Base-by-base conservation (phyloP, 2,797 vertebrate species). In the Taenioides sp. region DNA sequence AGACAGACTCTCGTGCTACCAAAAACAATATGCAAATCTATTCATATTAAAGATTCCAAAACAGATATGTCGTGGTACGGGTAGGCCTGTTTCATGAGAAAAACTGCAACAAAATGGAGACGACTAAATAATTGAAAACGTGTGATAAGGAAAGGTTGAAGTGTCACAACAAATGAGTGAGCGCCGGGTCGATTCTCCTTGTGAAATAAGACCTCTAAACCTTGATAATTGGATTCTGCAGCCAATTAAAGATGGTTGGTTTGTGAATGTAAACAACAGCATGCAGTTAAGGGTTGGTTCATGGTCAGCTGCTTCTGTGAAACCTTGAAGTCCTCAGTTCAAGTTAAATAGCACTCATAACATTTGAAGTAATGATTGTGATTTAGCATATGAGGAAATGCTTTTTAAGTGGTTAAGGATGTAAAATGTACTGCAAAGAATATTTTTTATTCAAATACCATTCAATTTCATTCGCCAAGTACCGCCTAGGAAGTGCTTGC, bases 21-120 rank as follows among this genome's bases (percentile, higher is more conserved):
- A 73, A 72, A 67, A 83, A 82, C 74, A 84, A 72, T 72, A 88
- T 85, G 82, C 79, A 84, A 90, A 91, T 87, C 70, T 63, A 71
- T 73, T 70, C 66, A 82, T 80, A 85, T 86, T 86, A 79, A 75
- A 84, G 67, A 88, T 83, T 74, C 70, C 84, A 84, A 86, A 81
- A 67, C 34, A 86, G 83, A 89, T 82, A 80, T 74, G 71, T 76
- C 83, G 80, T 84, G 62, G 71, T 69, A 69, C 71, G 86, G 67
- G 75, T 71, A 74, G 12, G 14, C 12, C 43, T 47, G 14, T 74
- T 85, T 80, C 65, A 83, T 75, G 71, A 80, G 69, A 58, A 83
- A 77, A 78, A 75, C 65, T 70, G 69, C 67, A 68, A 65, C 66
- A 67, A 70, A 76, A 69, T 59, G 27, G 43, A 63, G 74, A n/a